Percentiles rank a stretch among this genome's conserved stretches.
Evolutionary conservation across 2,113 vertebrate genomes (phyloP).

Genomic region (Epinephelus lanceolatus): DNA sequence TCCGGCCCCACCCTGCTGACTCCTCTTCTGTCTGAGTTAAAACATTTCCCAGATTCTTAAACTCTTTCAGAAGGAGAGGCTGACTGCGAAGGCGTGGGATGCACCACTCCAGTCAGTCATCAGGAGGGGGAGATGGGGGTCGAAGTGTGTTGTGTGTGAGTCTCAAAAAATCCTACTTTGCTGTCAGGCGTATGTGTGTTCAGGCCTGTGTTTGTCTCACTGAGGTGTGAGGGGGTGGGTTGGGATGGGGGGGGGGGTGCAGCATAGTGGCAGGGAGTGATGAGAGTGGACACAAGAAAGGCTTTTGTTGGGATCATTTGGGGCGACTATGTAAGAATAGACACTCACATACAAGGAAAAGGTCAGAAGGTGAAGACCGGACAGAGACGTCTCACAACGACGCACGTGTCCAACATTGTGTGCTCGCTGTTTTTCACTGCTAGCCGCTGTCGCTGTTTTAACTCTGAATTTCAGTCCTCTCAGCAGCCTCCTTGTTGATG

Average conservation of each 20-base stretch:
- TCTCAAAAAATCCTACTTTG: conserved; percentile 32
- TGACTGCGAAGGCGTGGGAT: conserved; percentile 73
- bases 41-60: conserved; percentile 42
- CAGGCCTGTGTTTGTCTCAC: conserved; percentile 27
- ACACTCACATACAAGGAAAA: conserved; percentile 34
- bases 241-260: conserved; percentile 1
- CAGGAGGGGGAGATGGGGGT: conserved; percentile 10
- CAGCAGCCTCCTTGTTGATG: conserved; percentile 78
- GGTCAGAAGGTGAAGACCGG: conserved; percentile 58
- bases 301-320: conserved; percentile 53
- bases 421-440: conserved; percentile 6
- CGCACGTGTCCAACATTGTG: conserved; percentile 48
- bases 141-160: background rate
- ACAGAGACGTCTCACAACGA: conserved; percentile 56
- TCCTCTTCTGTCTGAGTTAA: conserved; percentile 44
- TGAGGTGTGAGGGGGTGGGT: conserved; percentile 55
- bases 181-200: conserved; percentile 44
- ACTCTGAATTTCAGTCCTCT: conserved; percentile 74
- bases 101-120: conserved; percentile 50
- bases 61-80: conserved; percentile 53
- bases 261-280: conserved; percentile 16
- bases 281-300: conserved; percentile 46
- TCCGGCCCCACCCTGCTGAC: conserved; percentile 65
- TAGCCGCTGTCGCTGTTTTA: conserved; percentile 42
- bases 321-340: conserved; percentile 30